Percentiles rank a stretch among this genome's conserved stretches.
Conservation (phyloP, 1,140 invertebrate genomes). For the Anagrus nilaparvatae region DNA sequence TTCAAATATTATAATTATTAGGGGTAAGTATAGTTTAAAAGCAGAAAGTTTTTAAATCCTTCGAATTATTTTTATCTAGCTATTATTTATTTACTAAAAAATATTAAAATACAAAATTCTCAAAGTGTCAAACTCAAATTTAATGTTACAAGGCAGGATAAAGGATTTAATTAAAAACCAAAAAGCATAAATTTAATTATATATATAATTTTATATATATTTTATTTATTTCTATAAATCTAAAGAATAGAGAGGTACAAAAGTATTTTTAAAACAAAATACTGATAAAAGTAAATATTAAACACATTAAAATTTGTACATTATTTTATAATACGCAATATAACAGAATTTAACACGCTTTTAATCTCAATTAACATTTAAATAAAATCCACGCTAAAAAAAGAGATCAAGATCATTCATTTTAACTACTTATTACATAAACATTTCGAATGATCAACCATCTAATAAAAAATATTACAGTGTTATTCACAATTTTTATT, state of each 20-base stretch:
- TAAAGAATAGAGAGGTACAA: constrained; percentile 18
- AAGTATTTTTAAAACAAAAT: constrained; percentile 44
- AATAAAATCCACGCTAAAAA: constrained; percentile 34
- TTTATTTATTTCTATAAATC: constrained; percentile 18
- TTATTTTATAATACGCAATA: constrained; percentile 20
- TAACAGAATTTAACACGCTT: constrained; percentile 5
- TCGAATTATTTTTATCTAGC: too few relatives aligned
- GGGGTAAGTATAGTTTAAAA: too few relatives aligned
- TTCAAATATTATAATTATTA: too few relatives aligned
- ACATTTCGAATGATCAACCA: background rate
- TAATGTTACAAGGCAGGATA: too few relatives aligned
- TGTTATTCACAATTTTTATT: constrained; percentile 11
- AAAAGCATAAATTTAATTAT: too few relatives aligned
- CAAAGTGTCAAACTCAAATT: too few relatives aligned
- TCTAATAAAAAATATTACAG: constrained; percentile 1
- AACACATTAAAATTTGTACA: constrained; percentile 33
- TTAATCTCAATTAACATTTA: constrained; percentile 18
- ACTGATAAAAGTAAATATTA: constrained; percentile 33
- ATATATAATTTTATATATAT: too few relatives aligned
- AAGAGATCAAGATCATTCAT: constrained; percentile 33
- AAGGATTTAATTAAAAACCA: too few relatives aligned
- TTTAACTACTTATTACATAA: constrained; percentile 1
- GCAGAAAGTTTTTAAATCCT: too few relatives aligned
- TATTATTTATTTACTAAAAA: too few relatives aligned
- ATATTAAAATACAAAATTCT: too few relatives aligned